Evolutionary conservation across 35 echinoderm and acorn worm genomes (phyloP).

Genomic region (Hemicentrotus pulcherrimus): DNA sequence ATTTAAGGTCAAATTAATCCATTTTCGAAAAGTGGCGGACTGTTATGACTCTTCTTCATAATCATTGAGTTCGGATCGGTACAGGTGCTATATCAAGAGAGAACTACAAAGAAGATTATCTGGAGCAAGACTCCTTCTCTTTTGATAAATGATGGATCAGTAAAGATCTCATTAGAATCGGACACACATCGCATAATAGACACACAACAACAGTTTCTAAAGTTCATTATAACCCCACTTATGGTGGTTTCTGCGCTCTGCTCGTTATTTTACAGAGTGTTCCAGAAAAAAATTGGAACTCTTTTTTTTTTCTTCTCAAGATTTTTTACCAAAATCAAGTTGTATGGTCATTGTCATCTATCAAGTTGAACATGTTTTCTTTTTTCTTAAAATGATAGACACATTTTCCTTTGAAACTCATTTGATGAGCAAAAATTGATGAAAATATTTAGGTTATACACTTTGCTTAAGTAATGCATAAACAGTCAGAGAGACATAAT

Average conservation of each 20-base stretch:
- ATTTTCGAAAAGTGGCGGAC: not conserved
- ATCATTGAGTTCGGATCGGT: not conserved
- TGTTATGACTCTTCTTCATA: not conserved
- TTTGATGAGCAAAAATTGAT: no score
- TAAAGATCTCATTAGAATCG: not conserved
- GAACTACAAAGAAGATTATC: not conserved
- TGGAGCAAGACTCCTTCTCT: not conserved
- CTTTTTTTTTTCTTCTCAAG: not conserved
- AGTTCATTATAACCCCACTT: not conserved
- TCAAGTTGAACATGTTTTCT: no score
- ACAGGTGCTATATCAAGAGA: not conserved
- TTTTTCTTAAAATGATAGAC: no score
- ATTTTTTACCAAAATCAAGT: no score
- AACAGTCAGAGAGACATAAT: no score
- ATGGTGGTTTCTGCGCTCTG: not conserved
- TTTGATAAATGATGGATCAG: not conserved
- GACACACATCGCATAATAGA: not conserved
- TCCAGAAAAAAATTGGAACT: not conserved
- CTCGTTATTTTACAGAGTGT: not conserved
- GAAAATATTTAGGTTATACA: no score
- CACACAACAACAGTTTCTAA: not conserved
- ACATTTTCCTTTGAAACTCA: no score
- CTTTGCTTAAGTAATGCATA: no score
- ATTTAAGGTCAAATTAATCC: slow-evolving; percentile 13
- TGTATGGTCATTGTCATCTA: no score